phyloP scores from a whole-genome alignment of 2,888 invertebrate genomes.

The Cremastobaeus sp. region DNA sequence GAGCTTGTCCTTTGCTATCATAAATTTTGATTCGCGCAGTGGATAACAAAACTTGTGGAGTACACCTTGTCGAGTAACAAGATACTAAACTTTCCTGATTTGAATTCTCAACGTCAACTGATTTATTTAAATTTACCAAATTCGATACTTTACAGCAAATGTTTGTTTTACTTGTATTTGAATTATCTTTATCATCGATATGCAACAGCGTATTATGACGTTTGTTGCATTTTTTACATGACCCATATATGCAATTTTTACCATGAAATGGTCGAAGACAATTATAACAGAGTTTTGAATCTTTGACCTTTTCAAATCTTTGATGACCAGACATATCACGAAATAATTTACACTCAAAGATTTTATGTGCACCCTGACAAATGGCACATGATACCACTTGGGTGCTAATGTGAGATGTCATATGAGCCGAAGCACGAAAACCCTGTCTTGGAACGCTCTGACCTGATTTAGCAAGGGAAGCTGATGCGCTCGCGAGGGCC shows the following conservation, averaged over 20 bases:
- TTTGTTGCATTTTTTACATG: conserved; percentile 6
- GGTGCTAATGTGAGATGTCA: background rate
- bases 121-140: background rate
- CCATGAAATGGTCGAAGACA: conserved; percentile 22
- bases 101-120: too few relatives aligned
- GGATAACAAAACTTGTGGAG: background rate
- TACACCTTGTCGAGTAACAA: too few relatives aligned
- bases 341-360: conserved; percentile 12
- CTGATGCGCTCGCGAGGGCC: background rate
- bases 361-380: conserved; percentile 10
- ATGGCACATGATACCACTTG: conserved; percentile 3
- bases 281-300: conserved; percentile 7
- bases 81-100: background rate
- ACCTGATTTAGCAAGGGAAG: too few relatives aligned
- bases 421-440: too few relatives aligned
- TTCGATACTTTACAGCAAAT: too few relatives aligned
- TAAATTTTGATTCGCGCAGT: background rate
- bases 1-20: background rate
- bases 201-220: conserved; percentile 2
- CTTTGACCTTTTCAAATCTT: conserved; percentile 3
- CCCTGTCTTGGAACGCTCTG: too few relatives aligned
- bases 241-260: background rate
- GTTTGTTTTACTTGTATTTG: background rate
- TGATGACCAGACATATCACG: conserved; percentile 7
- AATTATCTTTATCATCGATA: background rate